Evolutionary conservation across 1,140 invertebrate species (phyloP), one percentile per base, ranked within the genome.

Genomic region (Grapholita molesta): DNA sequence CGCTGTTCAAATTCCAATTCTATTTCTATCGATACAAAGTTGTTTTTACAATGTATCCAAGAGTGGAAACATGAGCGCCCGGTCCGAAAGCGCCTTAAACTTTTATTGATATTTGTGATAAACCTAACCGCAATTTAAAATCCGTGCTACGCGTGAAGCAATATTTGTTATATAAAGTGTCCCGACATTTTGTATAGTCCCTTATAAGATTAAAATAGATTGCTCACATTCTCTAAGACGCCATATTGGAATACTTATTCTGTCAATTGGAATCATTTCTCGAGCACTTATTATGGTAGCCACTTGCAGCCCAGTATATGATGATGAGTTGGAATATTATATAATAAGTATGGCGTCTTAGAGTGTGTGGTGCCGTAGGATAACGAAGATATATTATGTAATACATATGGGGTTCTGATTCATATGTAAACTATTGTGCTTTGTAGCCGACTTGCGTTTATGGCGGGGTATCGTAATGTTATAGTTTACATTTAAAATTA

Each of bases 131-230:
- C 55, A 12, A 30, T n/a, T n/a, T 7, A 48, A 15, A 61, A 61
- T 12, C 24, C 53, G 23, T 25, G 8, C 24, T 55, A 12, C 25
- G 21, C 55, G 23, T 28, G 55, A 61, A 61, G 25, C 28, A 30
- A 61, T 61, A 61, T 61, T 61, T 61, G 55, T 61, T 61, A 61
- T 61, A 30, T 18, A 57, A 61, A 61, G 32, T 57, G 53, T 61
- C 55, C 55, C 12, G 28, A 61, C 18, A 48, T 48, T 32, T 61
- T 61, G 55, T 61, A 61, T 61, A 61, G 55, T 61, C 28, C 55
- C 28, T n/a, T 61, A 61, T 61, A 32, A 61, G 9, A 55, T 25
- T 61, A 61, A 61, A 48, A 48, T 48, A 21, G 42, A 18, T 15
- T 18, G 9, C 21, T 18, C 7, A 6, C 9, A 35, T n/a, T 4